These are phyloP conservation scores for Atlantisia rogersi DNA, from an alignment of 2,113 vertebrate species.

Conservation along the genomic window DNA sequence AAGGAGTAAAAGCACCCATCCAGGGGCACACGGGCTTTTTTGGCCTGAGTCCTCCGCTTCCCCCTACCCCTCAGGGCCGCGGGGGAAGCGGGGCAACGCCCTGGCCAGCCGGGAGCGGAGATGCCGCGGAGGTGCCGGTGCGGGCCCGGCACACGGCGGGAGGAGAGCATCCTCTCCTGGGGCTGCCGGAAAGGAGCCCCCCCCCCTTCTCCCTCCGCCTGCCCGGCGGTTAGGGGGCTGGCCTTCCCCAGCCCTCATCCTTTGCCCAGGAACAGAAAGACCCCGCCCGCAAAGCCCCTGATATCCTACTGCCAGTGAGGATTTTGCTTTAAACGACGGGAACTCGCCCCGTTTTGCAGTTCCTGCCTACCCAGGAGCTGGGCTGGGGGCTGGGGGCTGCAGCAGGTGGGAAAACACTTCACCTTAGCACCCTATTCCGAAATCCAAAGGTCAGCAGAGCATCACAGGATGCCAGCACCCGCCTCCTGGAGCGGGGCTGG, in stretches of 20 bases:
- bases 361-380: neutral
- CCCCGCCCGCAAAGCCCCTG: neutral
- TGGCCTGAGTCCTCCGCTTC: neutral
- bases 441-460: neutral
- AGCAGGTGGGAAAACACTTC: neutral
- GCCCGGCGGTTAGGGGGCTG: neutral
- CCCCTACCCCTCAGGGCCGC: no score
- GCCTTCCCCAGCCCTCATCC: neutral
- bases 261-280: neutral
- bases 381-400: neutral
- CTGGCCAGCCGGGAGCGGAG: neutral
- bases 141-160: fast-evolving
- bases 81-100: neutral
- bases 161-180: neutral
- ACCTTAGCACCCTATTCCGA: neutral
- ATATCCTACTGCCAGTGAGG: neutral
- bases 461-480: neutral
- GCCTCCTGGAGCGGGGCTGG: neutral
- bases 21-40: neutral
- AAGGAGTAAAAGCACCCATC: neutral
- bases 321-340: neutral
- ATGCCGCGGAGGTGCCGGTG: no score
- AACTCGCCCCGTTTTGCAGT: neutral
- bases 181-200: neutral
- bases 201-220: neutral